These are phyloP conservation scores for Subanguina moxae DNA, from an alignment of 1,140 invertebrate genomes.

Conservation along the genomic window DNA sequence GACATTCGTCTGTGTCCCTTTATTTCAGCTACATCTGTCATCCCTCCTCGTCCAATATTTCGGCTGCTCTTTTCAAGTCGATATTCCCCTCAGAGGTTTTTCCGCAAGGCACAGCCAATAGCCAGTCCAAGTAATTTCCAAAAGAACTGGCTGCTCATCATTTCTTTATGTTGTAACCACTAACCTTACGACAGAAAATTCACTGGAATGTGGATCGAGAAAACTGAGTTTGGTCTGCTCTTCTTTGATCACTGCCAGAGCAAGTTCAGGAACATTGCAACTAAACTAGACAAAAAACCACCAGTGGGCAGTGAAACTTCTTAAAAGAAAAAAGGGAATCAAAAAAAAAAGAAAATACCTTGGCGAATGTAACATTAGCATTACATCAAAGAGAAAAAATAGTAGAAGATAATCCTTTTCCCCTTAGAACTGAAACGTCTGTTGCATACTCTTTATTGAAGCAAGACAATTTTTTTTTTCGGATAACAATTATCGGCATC, in stretches of 20 bases:
- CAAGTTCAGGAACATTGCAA: constrained; percentile 77
- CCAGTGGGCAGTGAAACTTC: too few relatives aligned
- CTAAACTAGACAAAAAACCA: too few relatives aligned
- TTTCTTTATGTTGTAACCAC: background rate
- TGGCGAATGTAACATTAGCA: too few relatives aligned
- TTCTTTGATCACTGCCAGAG: constrained; percentile 92
- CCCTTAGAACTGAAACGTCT: too few relatives aligned
- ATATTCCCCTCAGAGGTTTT: constrained; percentile 84
- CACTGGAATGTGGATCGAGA: constrained; percentile 93
- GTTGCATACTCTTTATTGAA: too few relatives aligned
- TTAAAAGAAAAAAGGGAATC: too few relatives aligned
- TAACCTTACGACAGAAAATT: constrained; percentile 70
- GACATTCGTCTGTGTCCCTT: constrained; percentile 74
- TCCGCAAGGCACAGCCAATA: constrained; percentile 96
- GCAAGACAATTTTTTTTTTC: too few relatives aligned
- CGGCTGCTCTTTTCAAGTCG: constrained; percentile 75
- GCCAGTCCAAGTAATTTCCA: constrained; percentile 96
- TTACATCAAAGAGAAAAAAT: too few relatives aligned
- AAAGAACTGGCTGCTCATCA: constrained; percentile 68
- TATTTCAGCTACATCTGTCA: constrained; percentile 99
- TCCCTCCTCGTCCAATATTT: constrained; percentile 89
- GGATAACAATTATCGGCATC: too few relatives aligned
- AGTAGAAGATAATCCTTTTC: too few relatives aligned
- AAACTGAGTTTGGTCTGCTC: constrained; percentile 90
- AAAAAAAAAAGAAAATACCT: too few relatives aligned